These are phyloP conservation scores for Irena cyanogastra DNA, from an alignment of 2,113 vertebrate genomes.

Conservation along the genomic window DNA sequence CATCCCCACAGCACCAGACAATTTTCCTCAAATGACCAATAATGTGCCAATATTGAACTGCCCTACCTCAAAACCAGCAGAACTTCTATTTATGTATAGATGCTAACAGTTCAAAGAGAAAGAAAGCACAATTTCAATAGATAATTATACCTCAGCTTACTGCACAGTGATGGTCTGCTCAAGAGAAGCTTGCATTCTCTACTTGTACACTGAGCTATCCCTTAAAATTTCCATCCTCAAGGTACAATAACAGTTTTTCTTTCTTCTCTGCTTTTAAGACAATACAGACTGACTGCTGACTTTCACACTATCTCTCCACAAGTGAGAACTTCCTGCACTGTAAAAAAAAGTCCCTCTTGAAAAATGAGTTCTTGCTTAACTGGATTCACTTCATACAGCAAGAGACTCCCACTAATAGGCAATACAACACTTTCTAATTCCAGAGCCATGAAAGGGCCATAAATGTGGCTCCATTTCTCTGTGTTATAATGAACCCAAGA, in stretches of 20 bases:
- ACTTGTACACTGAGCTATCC: background rate
- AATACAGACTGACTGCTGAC: background rate
- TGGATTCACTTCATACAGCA: background rate
- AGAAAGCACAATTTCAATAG: background rate
- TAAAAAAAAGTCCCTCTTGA: background rate
- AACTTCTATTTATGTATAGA: background rate
- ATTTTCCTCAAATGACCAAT: background rate
- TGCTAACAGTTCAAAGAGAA: background rate
- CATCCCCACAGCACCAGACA: accelerated
- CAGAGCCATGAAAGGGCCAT: background rate
- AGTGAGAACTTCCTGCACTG: background rate
- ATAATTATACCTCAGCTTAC: background rate
- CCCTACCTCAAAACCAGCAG: background rate
- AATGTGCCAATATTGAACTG: background rate
- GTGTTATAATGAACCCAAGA: background rate
- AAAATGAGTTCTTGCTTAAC: background rate
- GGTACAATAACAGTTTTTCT: background rate
- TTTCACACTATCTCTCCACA: background rate
- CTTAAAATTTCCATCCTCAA: background rate
- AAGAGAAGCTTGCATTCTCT: background rate
- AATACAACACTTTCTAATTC: background rate
- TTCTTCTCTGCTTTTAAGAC: background rate
- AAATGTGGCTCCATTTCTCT: background rate
- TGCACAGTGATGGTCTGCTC: background rate
- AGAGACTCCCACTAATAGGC: background rate